These are phyloP conservation scores for Heteromormyrus szaboi DNA, from an alignment of 2,797 vertebrate species.

Conservation along the genomic window DNA sequence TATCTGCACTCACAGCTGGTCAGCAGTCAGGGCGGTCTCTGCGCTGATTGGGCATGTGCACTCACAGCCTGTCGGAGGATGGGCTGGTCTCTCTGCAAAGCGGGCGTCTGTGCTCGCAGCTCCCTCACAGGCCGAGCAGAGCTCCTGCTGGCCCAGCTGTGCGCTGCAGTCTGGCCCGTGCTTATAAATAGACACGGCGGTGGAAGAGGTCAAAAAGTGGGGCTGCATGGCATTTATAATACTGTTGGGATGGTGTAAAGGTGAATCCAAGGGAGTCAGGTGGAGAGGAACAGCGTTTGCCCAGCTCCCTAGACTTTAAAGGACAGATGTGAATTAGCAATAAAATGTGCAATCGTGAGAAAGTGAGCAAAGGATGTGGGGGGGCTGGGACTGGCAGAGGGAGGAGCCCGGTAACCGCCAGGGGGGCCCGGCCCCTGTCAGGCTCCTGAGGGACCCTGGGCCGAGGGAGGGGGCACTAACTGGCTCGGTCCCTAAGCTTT, in stretches of 20 bases:
- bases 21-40: not conserved
- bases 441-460: not conserved
- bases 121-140: not conserved
- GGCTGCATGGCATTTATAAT: slow-evolving; percentile 5
- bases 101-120: not conserved
- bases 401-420: not conserved
- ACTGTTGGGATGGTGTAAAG: not conserved
- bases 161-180: not conserved
- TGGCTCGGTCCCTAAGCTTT: slow-evolving; percentile 20
- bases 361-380: not conserved
- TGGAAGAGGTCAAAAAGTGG: not conserved
- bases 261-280: slow-evolving; percentile 4
- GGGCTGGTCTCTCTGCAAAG: not conserved
- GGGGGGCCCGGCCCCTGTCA: not conserved
- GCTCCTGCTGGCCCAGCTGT: not conserved
- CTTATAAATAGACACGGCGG: not conserved
- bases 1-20: not conserved
- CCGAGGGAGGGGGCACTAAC: not conserved
- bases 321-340: slow-evolving; percentile 6
- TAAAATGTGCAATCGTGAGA: not conserved
- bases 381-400: not conserved
- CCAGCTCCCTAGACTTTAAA: not conserved
- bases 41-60: not conserved
- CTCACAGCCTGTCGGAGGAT: not conserved
- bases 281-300: not conserved